Evolutionary conservation across 2,113 vertebrate genomes (phyloP).

Genomic region (Vulpes lagopus): DNA sequence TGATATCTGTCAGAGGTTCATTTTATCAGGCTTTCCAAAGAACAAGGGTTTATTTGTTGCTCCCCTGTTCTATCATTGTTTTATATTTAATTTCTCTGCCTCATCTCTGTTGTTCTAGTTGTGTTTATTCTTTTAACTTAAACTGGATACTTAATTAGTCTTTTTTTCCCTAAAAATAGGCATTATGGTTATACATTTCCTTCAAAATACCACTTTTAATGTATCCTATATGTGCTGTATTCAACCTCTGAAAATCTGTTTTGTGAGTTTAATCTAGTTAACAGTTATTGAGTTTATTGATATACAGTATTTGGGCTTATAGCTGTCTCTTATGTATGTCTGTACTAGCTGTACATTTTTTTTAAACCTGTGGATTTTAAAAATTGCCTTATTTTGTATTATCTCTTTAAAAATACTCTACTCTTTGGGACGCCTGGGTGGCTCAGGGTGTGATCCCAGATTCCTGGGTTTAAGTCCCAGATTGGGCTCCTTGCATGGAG

Average conservation of each 20-base stretch:
- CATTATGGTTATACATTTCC: not conserved
- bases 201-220: not conserved
- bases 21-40: not conserved
- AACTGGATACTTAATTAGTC: not conserved
- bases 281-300: not conserved
- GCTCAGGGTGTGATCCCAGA: too few relatives aligned
- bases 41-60: not conserved
- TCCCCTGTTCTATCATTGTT: not conserved
- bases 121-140: not conserved
- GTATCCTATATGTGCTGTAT: not conserved
- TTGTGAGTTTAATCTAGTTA: not conserved
- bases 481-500: too few relatives aligned
- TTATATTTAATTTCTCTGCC: not conserved
- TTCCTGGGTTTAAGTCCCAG: fast-evolving
- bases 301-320: not conserved
- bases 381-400: conserved; percentile 18
- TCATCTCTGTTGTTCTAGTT: not conserved
- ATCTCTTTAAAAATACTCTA: not conserved
- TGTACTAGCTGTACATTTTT: not conserved
- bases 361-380: not conserved
- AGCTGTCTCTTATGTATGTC: conserved; percentile 20
- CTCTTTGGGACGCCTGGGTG: not conserved
- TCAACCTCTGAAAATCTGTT: not conserved
- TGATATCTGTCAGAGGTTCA: not conserved
- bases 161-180: conserved; percentile 4